Base-by-base conservation (phyloP, 2,888 invertebrate genomes). In the Drosophila affinis region DNA sequence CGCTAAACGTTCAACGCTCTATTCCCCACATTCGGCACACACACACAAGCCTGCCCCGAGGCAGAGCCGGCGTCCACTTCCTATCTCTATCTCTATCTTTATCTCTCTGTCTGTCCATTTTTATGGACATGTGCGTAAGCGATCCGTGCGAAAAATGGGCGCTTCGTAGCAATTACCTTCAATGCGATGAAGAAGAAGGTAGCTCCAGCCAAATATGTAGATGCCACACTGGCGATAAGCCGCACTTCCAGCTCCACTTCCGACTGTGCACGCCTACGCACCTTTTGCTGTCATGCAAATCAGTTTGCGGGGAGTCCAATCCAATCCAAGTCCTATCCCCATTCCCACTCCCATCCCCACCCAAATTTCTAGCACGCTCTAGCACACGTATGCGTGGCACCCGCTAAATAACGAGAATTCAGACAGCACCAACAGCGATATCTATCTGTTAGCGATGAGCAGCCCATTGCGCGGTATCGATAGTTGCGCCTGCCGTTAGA, bases 81-180 rank as follows among this genome's bases (percentile, higher is more conserved):
- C 58, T 63, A 81, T 51, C 58, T 70, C 49, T 59, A 69, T 67
- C 58, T 45, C 18, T 12, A 47, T 24, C 24, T 24, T 24, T 24
- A 24, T 24, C 24, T 24, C 24, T 24, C 59, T 72, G 57, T 72
- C 51, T 68, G 65, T 71, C 62, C 77, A 76, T 82, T 81, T 83
- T 79, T 81, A 88, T 83, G 75, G 84, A 79, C 77, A 76, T 80
- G 82, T 87, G 89, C 83, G 87, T 88, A 89, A 86, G 81, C 81
- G 88, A 90, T 91, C 91, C 90, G 90, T 90, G 90, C 81, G 86
- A 90, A 90, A 91, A 89, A 89, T 90, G 82, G 90, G 90, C 90
- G 89, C 89, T 88, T 77, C 91, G 84, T 74, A 79, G 79, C 90
- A 90, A 91, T 90, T 90, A 89, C 87, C 79, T 89, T 81, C 80